These are phyloP conservation scores for Drosophila multiciliata DNA, from an alignment of 2,888 invertebrate genomes.

Conservation along the genomic window DNA sequence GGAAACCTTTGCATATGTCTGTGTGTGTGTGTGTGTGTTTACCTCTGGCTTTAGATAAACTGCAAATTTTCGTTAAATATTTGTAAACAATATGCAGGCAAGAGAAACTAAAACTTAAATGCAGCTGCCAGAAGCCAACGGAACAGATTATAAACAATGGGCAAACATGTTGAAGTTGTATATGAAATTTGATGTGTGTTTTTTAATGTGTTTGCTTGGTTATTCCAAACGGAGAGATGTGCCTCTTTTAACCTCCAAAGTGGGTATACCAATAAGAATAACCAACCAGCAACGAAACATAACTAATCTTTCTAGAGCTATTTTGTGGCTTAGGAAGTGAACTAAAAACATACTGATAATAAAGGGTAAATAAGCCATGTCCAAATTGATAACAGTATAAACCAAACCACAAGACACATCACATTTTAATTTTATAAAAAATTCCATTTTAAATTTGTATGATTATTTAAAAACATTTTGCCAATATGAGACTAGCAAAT, in stretches of 20 bases:
- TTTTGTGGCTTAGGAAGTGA: not conserved
- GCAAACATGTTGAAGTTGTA: not conserved
- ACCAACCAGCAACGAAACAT: not conserved
- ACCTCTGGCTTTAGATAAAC: constrained; percentile 49
- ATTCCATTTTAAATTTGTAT: too few relatives aligned
- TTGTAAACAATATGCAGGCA: constrained; percentile 60
- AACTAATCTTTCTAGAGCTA: not conserved
- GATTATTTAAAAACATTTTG: not conserved
- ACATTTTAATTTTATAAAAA: not conserved
- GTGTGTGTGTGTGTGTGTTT: constrained; percentile 28
- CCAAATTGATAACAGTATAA: not conserved
- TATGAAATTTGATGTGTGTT: not conserved
- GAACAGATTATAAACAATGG: constrained; percentile 44
- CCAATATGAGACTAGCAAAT: not conserved
- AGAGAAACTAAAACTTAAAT: constrained; percentile 51
- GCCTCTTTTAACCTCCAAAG: not conserved
- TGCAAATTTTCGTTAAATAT: constrained; percentile 69
- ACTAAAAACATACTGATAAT: not conserved
- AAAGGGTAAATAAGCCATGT: not conserved
- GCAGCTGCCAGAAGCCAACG: constrained; percentile 58
- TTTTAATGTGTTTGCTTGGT: not conserved
- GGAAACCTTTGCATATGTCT: constrained; percentile 15
- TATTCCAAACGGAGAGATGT: not conserved
- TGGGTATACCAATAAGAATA: not conserved
- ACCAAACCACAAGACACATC: not conserved